Base-by-base conservation (phyloP, 2,113 vertebrate species). In the Willisornis vidua region DNA sequence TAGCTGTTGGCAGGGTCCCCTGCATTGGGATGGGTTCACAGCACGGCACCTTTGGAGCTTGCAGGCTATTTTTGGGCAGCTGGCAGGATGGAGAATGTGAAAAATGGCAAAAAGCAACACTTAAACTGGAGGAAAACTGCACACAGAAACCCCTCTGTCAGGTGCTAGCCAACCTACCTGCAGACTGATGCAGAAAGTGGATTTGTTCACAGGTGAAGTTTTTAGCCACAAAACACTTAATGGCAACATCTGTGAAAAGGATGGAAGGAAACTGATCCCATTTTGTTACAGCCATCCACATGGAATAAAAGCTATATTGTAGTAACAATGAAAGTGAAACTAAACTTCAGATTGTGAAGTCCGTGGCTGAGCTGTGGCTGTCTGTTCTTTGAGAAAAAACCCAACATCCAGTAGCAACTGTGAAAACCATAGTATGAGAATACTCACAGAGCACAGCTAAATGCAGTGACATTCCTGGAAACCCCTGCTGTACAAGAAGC, bases 1-100 rank as follows among this genome's bases (percentile, higher is more conserved):
- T 17, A 1, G 0, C 22, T 37, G 43, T 67, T 2, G 1, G 45
- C 48, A 72, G 31, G 19, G 85, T 19, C 15, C 28, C 31, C 39
- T 70, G 37, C 41, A 80, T 15, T 14, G 8, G 17, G 33, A 22
- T 25, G 28, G 25, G 41, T 57, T 57, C 73, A 63, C 1, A 7
- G 58, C 62, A 41, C 1, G 19, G 31, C 23, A 35, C 13, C 26
- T 24, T 68, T 54, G 9, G 22, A 37, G 57, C 46, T 76, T 23
- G 6, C 37, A 55, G 14, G 25, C 5, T 22, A 5, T 59, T 93
- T 71, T 63, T 46, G 43, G 63, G 46, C 25, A 83, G 3, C 35
- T 83, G 35, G 58, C 31, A 72, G 58, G 39, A 28, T 8, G 74
- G 19, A 6, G 18, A 35, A 74, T n/a, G n/a, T 85, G 37, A 58